These are phyloP conservation scores for Vicugna pacos DNA, from an alignment of 2,113 vertebrate species.

Conservation along the genomic window DNA sequence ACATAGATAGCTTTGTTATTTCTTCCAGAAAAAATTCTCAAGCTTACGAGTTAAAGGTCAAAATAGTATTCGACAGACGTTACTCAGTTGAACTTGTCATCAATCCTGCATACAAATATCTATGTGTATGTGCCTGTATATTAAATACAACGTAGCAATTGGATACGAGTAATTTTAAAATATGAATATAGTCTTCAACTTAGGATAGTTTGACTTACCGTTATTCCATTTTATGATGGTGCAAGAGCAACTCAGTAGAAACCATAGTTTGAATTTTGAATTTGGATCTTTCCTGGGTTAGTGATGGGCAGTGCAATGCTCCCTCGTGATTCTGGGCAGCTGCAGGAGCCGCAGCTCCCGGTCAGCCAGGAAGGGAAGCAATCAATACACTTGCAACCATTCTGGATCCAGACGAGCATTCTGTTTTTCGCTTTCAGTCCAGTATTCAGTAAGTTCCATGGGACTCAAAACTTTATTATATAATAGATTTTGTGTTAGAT, in stretches of 20 bases:
- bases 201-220: not conserved
- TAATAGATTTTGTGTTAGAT: not conserved
- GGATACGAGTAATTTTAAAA: not conserved
- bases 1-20: not conserved
- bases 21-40: not conserved
- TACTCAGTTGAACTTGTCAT: not conserved
- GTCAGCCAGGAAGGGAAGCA: not conserved
- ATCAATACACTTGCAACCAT: not conserved
- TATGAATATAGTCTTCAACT: not conserved
- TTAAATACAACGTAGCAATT: not conserved
- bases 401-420: not conserved
- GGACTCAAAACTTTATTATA: not conserved
- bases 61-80: not conserved
- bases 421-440: not conserved
- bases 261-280: not conserved
- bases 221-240: not conserved
- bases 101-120: not conserved
- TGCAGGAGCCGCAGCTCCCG: not conserved
- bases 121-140: not conserved
- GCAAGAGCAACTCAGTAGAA: not conserved
- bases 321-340: not conserved
- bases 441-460: not conserved
- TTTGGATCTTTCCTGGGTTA: not conserved
- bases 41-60: not conserved
- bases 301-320: not conserved